These are phyloP conservation scores for Corvus hawaiiensis DNA, from an alignment of 2,113 vertebrate species.

Conservation along the genomic window DNA sequence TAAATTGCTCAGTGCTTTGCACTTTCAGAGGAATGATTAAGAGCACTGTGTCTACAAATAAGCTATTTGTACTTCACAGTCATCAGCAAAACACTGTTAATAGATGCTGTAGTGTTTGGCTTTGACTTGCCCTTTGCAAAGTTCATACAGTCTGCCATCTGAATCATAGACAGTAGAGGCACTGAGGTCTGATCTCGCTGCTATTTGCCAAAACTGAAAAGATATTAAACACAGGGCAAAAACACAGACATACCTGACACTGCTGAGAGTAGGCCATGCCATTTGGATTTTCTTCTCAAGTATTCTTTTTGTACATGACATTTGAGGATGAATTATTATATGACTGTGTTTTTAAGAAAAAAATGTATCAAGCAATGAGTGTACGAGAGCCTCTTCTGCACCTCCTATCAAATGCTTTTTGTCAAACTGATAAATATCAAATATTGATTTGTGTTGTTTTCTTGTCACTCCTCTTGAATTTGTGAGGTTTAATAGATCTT, in stretches of 20 bases:
- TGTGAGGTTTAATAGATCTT: slow-evolving; percentile 44
- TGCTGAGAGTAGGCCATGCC: neutral
- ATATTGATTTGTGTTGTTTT: slow-evolving; percentile 45
- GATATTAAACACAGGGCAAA: neutral
- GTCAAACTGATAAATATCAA: slow-evolving; percentile 56
- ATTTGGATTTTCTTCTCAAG: neutral
- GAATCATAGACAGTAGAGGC: slow-evolving; percentile 35
- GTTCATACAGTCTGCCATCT: slow-evolving; percentile 3
- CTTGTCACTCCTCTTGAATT: slow-evolving; percentile 46
- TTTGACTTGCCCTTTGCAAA: slow-evolving; percentile 51
- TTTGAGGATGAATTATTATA: neutral
- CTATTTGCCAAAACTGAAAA: slow-evolving; percentile 10
- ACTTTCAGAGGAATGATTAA: slow-evolving; percentile 20
- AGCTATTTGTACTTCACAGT: slow-evolving; percentile 25
- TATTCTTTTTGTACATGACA: neutral
- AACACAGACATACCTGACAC: neutral
- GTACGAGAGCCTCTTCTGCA: neutral
- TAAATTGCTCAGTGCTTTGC: slow-evolving; percentile 22
- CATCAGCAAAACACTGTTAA: slow-evolving; percentile 41
- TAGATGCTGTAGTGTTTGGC: slow-evolving; percentile 33
- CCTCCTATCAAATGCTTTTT: slow-evolving; percentile 25
- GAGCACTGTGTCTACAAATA: neutral
- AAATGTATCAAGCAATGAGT: neutral
- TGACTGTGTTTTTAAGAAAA: neutral
- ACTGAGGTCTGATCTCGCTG: neutral